Evolutionary conservation across 2,113 vertebrate species (phyloP).

Genomic region (Oxyura jamaicensis): DNA sequence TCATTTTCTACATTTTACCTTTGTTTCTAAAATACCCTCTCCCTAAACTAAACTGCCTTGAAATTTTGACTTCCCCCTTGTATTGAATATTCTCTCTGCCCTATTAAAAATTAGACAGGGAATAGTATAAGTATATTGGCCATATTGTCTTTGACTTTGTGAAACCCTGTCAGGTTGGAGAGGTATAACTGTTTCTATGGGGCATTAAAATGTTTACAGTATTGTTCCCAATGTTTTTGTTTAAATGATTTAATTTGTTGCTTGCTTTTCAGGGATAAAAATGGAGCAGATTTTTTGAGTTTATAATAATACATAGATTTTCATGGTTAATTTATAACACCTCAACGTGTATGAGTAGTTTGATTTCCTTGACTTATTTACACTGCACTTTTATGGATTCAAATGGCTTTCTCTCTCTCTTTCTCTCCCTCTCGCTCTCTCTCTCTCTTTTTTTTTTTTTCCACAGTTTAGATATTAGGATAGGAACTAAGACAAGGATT

Average conservation of each 20-base stretch:
- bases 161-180: neutral
- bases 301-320: neutral
- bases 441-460: neutral
- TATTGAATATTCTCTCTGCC: neutral
- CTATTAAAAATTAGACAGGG: neutral
- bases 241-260: neutral
- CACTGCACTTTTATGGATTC: neutral
- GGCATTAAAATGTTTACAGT: neutral
- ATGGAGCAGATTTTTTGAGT: neutral
- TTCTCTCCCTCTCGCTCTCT: neutral
- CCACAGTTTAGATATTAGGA: neutral
- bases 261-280: neutral
- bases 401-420: neutral
- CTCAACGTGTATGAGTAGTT: neutral
- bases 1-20: neutral
- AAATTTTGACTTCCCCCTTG: neutral
- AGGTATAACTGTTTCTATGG: neutral
- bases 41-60: neutral
- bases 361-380: neutral
- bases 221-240: neutral
- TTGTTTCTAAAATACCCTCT: neutral
- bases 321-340: neutral
- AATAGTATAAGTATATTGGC: neutral
- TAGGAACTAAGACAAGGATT: neutral
- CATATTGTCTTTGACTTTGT: neutral